phyloP scores from a whole-genome alignment of 2,888 invertebrate genomes.

The Synanthedon myopaeformis region DNA sequence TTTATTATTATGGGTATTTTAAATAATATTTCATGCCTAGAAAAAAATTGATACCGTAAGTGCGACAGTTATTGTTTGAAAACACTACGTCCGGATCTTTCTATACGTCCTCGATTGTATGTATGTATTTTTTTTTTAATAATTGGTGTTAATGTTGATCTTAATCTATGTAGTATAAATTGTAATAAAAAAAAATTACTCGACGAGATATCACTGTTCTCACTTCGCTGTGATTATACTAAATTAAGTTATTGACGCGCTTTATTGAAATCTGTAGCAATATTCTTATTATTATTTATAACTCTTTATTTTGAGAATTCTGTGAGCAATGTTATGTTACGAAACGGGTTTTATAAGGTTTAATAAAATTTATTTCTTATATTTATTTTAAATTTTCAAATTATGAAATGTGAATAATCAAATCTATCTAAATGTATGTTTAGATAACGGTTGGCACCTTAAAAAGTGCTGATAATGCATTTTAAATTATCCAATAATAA shows the following conservation, averaged over 20 bases:
- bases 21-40: too few relatives aligned
- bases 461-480: constrained; percentile 44
- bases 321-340: not conserved
- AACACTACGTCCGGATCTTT: too few relatives aligned
- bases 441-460: constrained; percentile 42
- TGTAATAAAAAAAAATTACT: constrained; percentile 8
- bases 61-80: too few relatives aligned
- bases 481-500: constrained; percentile 50
- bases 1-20: too few relatives aligned
- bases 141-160: constrained; percentile 39
- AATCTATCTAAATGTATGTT: constrained; percentile 41
- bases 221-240: constrained; percentile 8
- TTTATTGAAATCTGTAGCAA: not conserved
- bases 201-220: constrained; percentile 16
- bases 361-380: not conserved
- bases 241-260: not conserved
- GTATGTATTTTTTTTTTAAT: constrained; percentile 23
- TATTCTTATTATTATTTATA: not conserved
- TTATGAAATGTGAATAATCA: constrained; percentile 13
- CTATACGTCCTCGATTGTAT: too few relatives aligned
- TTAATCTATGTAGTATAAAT: constrained; percentile 27
- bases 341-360: not conserved
- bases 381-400: not conserved
- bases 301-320: not conserved
- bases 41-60: too few relatives aligned